Evolutionary conservation across 2,113 vertebrate species (phyloP), one percentile per base, ranked within the genome.

Genomic region (Amazona guildingii): DNA sequence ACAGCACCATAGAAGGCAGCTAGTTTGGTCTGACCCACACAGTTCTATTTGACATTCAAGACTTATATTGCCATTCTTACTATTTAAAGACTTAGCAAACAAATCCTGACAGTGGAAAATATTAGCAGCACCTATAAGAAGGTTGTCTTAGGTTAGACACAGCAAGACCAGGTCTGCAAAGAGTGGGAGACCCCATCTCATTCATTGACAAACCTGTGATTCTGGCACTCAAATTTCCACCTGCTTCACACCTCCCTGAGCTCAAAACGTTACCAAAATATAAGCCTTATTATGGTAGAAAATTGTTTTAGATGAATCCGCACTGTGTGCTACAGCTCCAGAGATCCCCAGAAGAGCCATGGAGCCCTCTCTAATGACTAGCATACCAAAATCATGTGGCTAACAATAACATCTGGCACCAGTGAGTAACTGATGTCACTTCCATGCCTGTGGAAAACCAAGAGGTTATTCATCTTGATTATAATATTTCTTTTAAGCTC

Each of bases 171-270:
- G 6, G 10, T 57, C 33, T 63, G 7, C 37, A 64, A 61, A 18
- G 10, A 82, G 11, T 0, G 0, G 0, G 2, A 2, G 5, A 76
- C 11, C 13, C 10, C 27, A 31, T 24, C 29, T 17, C 2, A 1
- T 48, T 85, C 69, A 35, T 0, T 52, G 43, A 64, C 17, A 25
- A 8, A 52, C 12, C 24, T 76, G 15, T 12, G 10, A 82, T 62
- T 57, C 14, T 87, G 67, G 12, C 66, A 68, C 20, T 76, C 27
- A 79, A 39, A 64, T 2, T 66, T 72, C 29, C 76, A 52, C 10
- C 10, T 61, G 15, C 17, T 79, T 83, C 64, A 63, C 9, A 27
- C 17, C 17, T n/a, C 28, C 43, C 61, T 75, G 17, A 67, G 13
- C 10, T 66, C 24, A 41, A 64, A 13, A n/a, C 20, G 66, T 67